Evolutionary conservation across 2,888 invertebrate species (phyloP).

Genomic region (Hirtodrosophila histrioides): DNA sequence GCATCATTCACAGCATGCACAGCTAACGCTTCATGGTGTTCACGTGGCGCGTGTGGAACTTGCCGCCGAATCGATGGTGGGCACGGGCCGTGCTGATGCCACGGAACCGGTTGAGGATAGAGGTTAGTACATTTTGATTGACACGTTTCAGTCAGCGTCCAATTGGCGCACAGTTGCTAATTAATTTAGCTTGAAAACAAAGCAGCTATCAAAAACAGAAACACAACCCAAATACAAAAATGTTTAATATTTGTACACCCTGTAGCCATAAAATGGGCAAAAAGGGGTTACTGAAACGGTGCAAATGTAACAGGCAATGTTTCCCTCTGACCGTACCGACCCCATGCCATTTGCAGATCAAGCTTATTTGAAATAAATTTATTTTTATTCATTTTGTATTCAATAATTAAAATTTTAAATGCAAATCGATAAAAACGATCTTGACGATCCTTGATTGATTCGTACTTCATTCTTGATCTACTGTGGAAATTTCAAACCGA

Average conservation of each 20-base stretch:
- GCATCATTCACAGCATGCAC: slow-evolving; percentile 38
- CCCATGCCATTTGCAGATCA: no score
- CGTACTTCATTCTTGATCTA: no score
- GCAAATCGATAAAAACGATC: no score
- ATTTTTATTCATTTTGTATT: no score
- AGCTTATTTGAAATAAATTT: no score
- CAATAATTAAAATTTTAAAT: no score
- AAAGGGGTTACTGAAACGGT: no score
- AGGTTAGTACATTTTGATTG: slow-evolving; percentile 70
- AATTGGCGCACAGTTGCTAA: slow-evolving; percentile 55
- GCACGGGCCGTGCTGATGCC: slow-evolving; percentile 65
- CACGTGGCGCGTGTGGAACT: slow-evolving; percentile 61
- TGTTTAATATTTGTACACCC: slow-evolving; percentile 19
- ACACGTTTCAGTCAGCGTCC: slow-evolving; percentile 56
- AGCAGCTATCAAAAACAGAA: slow-evolving; percentile 20
- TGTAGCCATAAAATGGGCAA: no score
- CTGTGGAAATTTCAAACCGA: no score
- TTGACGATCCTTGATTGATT: no score
- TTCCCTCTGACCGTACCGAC: no score
- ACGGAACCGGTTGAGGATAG: slow-evolving; percentile 72
- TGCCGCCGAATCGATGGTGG: slow-evolving; percentile 45
- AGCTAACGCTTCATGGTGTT: slow-evolving; percentile 60
- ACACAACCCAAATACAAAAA: slow-evolving; percentile 7
- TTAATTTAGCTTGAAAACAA: slow-evolving; percentile 50
- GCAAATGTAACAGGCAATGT: no score